Evolutionary conservation across 2,797 vertebrate genomes (phyloP), one percentile per base, ranked within the genome.

Genomic region (Mormyrops boulengeri): DNA sequence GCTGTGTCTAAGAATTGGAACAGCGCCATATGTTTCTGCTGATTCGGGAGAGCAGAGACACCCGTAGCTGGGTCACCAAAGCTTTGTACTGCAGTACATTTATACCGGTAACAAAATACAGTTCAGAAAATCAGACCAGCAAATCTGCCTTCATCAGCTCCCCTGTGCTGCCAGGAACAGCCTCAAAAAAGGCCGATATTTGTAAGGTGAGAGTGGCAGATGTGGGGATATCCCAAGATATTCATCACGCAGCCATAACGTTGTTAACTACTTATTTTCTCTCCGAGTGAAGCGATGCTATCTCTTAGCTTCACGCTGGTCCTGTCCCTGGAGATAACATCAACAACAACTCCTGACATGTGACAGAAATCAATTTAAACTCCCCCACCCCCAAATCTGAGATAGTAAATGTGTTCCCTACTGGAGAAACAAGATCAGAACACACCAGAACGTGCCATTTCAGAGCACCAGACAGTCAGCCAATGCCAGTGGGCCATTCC

Each of bases 351-450:
- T 92, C 91, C 92, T 94, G 94, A 93, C 92, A 92, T 93, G 91
- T 92, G 92, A 88, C 89, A 92, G 89, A 88, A 93, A 93, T 93
- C 94, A 93, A 95, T 94, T 93, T 91, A 94, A 93, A 92, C 94
- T 92, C 94, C 94, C 38, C 77, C 77, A 47, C 17, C 73, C 34
- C 41, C 77, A 5, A 47, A 93, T 94, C 92, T 91, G 91, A 91
- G 93, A 91, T 87, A 91, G 92, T 94, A 95, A 94, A 94, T 93
- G 93, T 93, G 94, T 93, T 93, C 92, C 92, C 95, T 94, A 94
- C 93, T 95, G 94, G 95, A 95, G 95, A 95, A 91, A 92, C 80
- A 92, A 91, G 93, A 94, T 92, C 93, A 94, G 93, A 30, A 94
- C 93, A 93, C 91, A 92, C 91, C 89, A 91, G 93, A 91, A 69